phyloP scores from a whole-genome alignment of 2,113 vertebrate species.

The Daboia siamensis region DNA sequence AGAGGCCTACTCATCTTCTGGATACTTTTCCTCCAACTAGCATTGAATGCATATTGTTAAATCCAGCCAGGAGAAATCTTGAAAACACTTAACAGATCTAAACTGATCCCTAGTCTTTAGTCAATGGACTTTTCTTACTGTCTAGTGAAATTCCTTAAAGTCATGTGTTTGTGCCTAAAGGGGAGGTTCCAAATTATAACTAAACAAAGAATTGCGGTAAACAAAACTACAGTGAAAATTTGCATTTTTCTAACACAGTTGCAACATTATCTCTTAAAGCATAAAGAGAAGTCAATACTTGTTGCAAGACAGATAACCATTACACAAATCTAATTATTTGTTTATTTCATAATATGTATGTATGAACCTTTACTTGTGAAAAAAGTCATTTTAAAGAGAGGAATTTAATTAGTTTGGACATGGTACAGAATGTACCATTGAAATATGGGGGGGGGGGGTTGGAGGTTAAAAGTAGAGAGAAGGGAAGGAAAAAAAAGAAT shows the following conservation, averaged over 20 bases:
- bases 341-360: conserved; percentile 12
- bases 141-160: neutral
- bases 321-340: conserved; percentile 8
- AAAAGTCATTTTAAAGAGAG: neutral
- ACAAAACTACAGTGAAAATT: neutral
- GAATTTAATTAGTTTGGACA: neutral
- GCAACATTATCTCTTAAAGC: conserved; percentile 12
- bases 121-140: neutral
- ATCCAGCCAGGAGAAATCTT: neutral
- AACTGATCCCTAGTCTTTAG: neutral
- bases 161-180: neutral
- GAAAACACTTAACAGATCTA: neutral
- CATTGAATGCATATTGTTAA: neutral
- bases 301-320: conserved; percentile 6
- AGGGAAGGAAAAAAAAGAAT: neutral
- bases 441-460: neutral
- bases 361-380: neutral
- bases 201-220: neutral
- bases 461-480: neutral
- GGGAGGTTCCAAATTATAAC: neutral
- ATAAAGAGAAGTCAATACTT: conserved; percentile 2
- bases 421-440: neutral
- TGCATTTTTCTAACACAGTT: conserved; percentile 4
- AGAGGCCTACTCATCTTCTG: neutral
- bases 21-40: neutral